Base-by-base conservation (phyloP, 2,113 vertebrate species). In the Oenanthe melanoleuca region DNA sequence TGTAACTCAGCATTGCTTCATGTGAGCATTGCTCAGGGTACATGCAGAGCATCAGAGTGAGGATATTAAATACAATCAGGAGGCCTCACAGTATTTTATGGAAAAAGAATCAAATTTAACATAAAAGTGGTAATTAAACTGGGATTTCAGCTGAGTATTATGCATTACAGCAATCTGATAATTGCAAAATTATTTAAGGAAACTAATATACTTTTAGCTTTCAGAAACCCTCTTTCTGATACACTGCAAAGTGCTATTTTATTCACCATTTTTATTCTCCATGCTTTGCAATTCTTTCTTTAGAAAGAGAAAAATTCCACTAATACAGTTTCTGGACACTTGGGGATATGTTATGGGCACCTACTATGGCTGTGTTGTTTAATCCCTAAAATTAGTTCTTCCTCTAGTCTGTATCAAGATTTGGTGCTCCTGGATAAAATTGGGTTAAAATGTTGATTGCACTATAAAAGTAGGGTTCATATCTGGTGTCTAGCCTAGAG, bases 31-130 rank as follows among this genome's bases (percentile, higher is more conserved):
- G 53, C 91, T 97, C 96, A 64, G 42, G 65, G 55, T 83, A 80
- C 80, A 81, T 3, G 28, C 92, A 95, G 52, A 86, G 40, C 73
- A 85, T 52, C 2, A 0, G 24, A 94, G 83, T 79, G 65, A 96
- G 67, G 88, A 91, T 74, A 95, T 91, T 93, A 94, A 90, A 70
- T n/a, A 71, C 40, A 94, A 67, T 56, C 74, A 71, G 59, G 85
- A 96, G 33, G 22, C 38, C 63, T 90, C 55, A 77, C 50, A 89
- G 85, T n/a, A 26, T 73, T 96, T 96, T 65, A 65, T 56, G 80
- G 67, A 28, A 55, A 79, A 8, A 59, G 49, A 91, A 92, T 80
- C 74, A 90, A 88, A 88, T 88, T 90, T 73, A 44, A 93, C 25
- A 61, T 40, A 73, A 73, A 88, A 92, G 8, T 26, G 72, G 33